Conservation (phyloP, 2,888 invertebrate species). For the Syrphus vitripennis region DNA sequence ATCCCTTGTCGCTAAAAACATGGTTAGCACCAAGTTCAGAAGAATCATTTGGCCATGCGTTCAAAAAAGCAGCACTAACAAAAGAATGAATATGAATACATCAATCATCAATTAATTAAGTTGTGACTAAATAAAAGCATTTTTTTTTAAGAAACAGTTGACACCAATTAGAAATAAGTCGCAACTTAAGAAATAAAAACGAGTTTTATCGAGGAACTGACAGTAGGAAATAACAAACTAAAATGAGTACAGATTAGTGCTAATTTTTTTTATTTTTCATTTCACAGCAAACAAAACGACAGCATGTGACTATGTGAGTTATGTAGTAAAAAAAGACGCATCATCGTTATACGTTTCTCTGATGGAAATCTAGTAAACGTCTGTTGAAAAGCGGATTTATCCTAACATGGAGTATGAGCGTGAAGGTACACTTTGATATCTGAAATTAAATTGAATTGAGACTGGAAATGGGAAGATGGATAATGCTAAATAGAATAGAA, state of each 20-base stretch:
- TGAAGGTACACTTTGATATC: not conserved
- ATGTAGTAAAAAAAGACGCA: too few relatives aligned
- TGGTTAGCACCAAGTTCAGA: not conserved
- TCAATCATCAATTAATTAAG: not conserved
- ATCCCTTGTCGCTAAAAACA: not conserved
- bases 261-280: not conserved
- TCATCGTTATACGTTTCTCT: too few relatives aligned
- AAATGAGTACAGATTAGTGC: not conserved
- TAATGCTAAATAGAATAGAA: not conserved
- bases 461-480: not conserved
- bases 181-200: not conserved
- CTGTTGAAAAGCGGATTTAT: slow-evolving; percentile 39
- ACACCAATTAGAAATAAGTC: not conserved
- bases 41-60: not conserved
- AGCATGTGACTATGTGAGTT: too few relatives aligned
- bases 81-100: not conserved
- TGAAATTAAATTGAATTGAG: not conserved
- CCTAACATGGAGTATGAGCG: not conserved
- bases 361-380: slow-evolving; percentile 23
- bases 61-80: not conserved
- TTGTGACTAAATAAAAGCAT: not conserved
- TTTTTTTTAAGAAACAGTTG: not conserved
- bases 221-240: not conserved
- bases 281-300: not conserved
- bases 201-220: not conserved